Percentiles rank a stretch among this genome's conserved stretches.
These are phyloP conservation scores for Dinothrombium tinctorium DNA, from an alignment of 1,140 invertebrate species.

Conservation along the genomic window DNA sequence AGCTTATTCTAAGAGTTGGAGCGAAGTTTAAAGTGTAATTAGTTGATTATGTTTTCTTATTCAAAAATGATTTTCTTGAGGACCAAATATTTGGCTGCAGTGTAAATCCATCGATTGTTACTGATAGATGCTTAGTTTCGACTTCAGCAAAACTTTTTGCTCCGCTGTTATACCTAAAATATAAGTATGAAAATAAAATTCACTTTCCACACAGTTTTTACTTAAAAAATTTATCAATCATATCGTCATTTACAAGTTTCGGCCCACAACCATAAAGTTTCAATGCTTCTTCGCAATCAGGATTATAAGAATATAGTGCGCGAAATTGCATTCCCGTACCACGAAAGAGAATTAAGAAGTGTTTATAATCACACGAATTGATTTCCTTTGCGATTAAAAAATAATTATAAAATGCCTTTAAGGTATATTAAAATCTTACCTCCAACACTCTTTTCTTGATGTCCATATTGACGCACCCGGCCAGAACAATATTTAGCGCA, in stretches of 20 bases:
- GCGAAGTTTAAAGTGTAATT: too few relatives aligned
- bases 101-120: conserved; percentile 97
- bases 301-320: conserved; percentile 88
- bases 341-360: conserved; percentile 92
- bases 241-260: conserved; percentile 74
- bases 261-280: conserved; percentile 92
- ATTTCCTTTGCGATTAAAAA: too few relatives aligned
- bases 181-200: conserved; percentile 4
- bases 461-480: conserved; percentile 81
- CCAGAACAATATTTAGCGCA: conserved; percentile 94
- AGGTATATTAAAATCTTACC: too few relatives aligned
- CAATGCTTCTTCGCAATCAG: conserved; percentile 64
- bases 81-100: conserved; percentile 95
- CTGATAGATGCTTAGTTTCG: conserved; percentile 93
- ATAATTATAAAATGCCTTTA: too few relatives aligned
- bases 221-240: conserved; percentile 99
- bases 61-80: too few relatives aligned
- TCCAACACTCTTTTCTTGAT: conserved; percentile 77
- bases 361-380: conserved; percentile 75
- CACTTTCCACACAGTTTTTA: too few relatives aligned
- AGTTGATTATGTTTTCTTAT: too few relatives aligned
- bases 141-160: conserved; percentile 92
- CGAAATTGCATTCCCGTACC: conserved; percentile 93
- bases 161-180: conserved; percentile 90
- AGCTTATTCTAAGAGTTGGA: too few relatives aligned